Evolutionary conservation across 2,888 invertebrate genomes (phyloP).

Genomic region (Thera britannica): DNA sequence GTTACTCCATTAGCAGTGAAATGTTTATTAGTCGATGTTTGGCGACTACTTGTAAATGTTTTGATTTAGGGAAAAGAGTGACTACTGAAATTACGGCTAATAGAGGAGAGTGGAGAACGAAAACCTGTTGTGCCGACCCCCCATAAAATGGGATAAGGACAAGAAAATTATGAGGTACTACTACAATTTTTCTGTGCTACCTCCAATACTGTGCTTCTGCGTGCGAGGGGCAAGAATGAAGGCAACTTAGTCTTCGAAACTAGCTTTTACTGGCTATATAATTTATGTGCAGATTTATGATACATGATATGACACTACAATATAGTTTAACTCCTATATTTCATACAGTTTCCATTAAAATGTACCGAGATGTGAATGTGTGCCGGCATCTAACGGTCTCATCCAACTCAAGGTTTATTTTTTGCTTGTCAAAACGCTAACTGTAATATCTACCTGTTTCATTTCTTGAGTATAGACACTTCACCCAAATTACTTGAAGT

Average conservation of each 20-base stretch:
- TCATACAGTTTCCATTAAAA: constrained; percentile 31
- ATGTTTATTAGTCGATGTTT: constrained; percentile 29
- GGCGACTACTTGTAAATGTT: neutral
- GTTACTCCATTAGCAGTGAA: constrained; percentile 38
- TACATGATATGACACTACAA: too few species aligned
- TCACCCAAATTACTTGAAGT: constrained; percentile 50
- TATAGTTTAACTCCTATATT: constrained; percentile 16
- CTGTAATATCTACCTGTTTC: constrained; percentile 60
- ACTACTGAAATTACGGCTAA: too few species aligned
- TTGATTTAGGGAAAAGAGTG: neutral
- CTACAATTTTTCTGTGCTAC: too few species aligned
- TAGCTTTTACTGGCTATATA: neutral
- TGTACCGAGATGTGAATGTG: constrained; percentile 48
- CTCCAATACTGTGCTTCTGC: too few species aligned
- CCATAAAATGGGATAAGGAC: too few species aligned
- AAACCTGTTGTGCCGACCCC: too few species aligned
- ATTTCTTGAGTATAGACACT: constrained; percentile 54
- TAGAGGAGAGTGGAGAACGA: too few species aligned
- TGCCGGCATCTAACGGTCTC: constrained; percentile 65
- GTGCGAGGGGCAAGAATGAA: too few species aligned
- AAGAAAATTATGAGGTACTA: too few species aligned
- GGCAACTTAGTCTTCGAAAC: neutral
- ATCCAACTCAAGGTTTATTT: constrained; percentile 60
- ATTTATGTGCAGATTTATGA: neutral
- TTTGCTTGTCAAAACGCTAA: constrained; percentile 78